These are phyloP conservation scores for Dinothrombium tinctorium DNA, from an alignment of 1,140 invertebrate species.

Conservation along the genomic window DNA sequence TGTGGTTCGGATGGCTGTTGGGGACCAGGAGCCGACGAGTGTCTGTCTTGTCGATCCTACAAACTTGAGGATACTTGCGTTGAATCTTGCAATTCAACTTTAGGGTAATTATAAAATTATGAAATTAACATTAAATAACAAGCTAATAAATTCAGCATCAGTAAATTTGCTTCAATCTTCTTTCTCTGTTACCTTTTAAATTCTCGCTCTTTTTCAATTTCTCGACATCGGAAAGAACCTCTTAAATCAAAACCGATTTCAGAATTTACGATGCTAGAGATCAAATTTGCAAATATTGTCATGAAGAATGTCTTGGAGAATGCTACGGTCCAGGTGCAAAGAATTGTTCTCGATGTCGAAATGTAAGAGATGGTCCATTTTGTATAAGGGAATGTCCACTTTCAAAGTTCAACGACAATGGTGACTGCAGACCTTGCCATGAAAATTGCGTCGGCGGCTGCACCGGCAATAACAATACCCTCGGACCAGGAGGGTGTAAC, in stretches of 20 bases:
- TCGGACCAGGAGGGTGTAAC: constrained; percentile 55
- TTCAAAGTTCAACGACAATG: constrained; percentile 46
- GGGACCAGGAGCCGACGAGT: constrained; percentile 69
- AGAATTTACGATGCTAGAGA: constrained; percentile 55
- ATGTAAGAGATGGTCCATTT: constrained; percentile 62
- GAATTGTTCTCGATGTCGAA: constrained; percentile 58
- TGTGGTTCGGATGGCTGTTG: constrained; percentile 76
- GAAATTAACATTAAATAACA: not conserved
- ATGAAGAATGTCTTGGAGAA: constrained; percentile 54
- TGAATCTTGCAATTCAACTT: constrained; percentile 35
- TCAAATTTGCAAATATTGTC: constrained; percentile 56
- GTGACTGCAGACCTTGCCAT: constrained; percentile 57
- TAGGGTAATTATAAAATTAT: constrained; percentile 15
- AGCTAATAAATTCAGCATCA: not conserved
- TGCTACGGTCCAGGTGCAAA: constrained; percentile 60
- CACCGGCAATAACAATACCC: constrained; percentile 55
- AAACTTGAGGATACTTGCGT: constrained; percentile 49
- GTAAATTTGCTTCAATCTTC: not conserved
- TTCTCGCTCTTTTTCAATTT: constrained; percentile 3
- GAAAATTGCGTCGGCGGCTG: constrained; percentile 64
- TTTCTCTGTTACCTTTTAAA: not conserved
- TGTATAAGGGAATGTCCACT: constrained; percentile 61
- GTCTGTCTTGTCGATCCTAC: constrained; percentile 63
- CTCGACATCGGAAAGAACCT: constrained; percentile 1
- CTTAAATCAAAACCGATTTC: no score